Evolutionary conservation across 2,113 vertebrate genomes (phyloP).

Genomic region (Oryzias celebensis): DNA sequence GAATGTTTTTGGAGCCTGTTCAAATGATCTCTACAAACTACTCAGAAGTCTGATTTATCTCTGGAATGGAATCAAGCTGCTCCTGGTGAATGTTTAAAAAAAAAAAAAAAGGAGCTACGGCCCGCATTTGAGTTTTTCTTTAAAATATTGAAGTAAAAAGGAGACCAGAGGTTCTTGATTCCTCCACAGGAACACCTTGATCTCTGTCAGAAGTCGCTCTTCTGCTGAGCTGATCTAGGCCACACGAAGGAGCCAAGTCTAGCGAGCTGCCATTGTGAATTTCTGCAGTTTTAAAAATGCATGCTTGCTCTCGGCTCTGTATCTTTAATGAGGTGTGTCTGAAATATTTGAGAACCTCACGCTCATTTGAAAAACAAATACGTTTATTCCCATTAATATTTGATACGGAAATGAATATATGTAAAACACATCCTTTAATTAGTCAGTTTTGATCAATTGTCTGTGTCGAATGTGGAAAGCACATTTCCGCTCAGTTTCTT

Average conservation of each 20-base stretch:
- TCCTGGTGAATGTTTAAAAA: too few species aligned
- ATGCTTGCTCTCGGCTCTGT: constrained; percentile 70
- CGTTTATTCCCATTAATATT: constrained; percentile 76
- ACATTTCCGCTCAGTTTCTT: constrained; percentile 59
- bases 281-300: constrained; percentile 72
- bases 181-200: constrained; percentile 26
- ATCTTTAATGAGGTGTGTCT: constrained; percentile 75
- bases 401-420: constrained; percentile 78
- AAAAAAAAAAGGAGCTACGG: too few species aligned
- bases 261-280: constrained; percentile 52
- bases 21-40: too few species aligned
- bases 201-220: constrained; percentile 18
- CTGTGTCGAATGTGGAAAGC: constrained; percentile 61
- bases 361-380: constrained; percentile 77
- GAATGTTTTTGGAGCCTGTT: too few species aligned
- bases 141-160: too few species aligned
- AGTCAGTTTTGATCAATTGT: constrained; percentile 78
- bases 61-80: too few species aligned
- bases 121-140: too few species aligned
- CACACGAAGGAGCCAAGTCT: constrained; percentile 35
- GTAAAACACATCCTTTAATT: constrained; percentile 80
- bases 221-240: constrained; percentile 38
- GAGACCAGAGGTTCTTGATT: constrained; percentile 2
- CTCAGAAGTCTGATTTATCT: too few species aligned
- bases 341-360: constrained; percentile 73